Evolutionary conservation across 2,113 vertebrate species (phyloP), one percentile per base, ranked within the genome.

Genomic region (Stomatorhinus ivindoensis): DNA sequence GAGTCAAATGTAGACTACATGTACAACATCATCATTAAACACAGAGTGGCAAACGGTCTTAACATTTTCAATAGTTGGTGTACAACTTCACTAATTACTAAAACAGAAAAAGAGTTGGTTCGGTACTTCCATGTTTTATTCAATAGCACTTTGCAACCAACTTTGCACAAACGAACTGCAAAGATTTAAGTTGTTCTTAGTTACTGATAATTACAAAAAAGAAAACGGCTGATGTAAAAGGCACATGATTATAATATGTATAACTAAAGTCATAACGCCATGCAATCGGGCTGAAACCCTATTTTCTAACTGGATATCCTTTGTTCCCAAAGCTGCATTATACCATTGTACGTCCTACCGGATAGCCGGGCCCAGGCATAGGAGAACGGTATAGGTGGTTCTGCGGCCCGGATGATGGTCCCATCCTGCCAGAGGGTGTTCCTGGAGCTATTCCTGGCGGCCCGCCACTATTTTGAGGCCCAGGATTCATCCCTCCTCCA

Each of bases 381-480:
- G 95, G 95, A n/a, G 95, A 95, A 73, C 95, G 96, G 91, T 96
- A 96, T 73, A 96, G 91, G 88, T 95, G 95, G 58, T 96, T 95
- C 51, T 95, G 95, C 21, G 95, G 95, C 19, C 51, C 86, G 35
- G 89, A 50, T 17, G 95, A 94, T 47, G 94, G 95, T 47, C 95
- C 94, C 95, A 96, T 95, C 89, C 95, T 92, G 61, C 95, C 95
- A 0, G 95, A 93, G 83, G 95, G 94, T 9, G 95, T 94, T 17
- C 88, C 91, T 3, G 95, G 94, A 58, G 58, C 90, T 39, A 89
- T 86, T 13, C 82, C 90, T 4, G 61, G 65, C 7, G 53, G 82
- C 0, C 95, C 91, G 44, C 94, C 95, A 21, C 94, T 93, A 0
- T 93, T 95, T 27, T 94, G 89, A 35, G 95, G 87, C 1, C 93